Conservation (phyloP, 92 coral and sea anemone genomes). For the Porites evermanni region DNA sequence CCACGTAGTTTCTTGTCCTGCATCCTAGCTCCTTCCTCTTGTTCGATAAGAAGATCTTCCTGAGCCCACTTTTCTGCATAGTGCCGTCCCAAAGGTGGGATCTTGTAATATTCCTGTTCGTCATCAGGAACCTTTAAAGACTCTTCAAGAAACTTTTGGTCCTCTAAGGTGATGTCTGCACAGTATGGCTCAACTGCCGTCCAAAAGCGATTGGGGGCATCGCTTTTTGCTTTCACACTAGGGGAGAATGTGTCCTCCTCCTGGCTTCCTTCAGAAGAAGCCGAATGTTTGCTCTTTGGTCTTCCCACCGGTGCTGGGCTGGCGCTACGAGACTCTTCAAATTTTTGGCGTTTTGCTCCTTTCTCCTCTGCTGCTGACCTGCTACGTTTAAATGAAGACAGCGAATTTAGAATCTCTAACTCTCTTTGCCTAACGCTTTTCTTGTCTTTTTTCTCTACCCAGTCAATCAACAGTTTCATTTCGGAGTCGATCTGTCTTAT, state of each 20-base stretch:
- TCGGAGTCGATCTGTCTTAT: constrained; percentile 90
- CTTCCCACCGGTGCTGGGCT: constrained; percentile 49
- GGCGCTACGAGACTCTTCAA: constrained; percentile 68
- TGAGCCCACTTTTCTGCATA: constrained; percentile 99
- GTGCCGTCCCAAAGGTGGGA: constrained; percentile 90
- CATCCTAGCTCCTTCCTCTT: constrained; percentile 82
- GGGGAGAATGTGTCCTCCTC: constrained; percentile 48
- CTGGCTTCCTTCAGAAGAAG: constrained; percentile 47
- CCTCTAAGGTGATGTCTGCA: constrained; percentile 92
- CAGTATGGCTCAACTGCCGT: constrained; percentile 98
- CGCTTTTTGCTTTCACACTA: constrained; percentile 75
- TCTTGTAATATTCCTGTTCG: constrained; percentile 85
- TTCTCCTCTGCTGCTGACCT: constrained; percentile 80
- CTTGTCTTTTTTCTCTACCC: constrained; percentile 99
- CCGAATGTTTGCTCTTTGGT: constrained; percentile 59
- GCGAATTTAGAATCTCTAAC: constrained; percentile 89
- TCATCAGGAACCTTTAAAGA: constrained; percentile 91
- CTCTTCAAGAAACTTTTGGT: constrained; percentile 91
- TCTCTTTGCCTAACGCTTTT: constrained; percentile 97
- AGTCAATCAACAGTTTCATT: constrained; percentile 92
- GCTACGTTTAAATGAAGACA: constrained; percentile 82
- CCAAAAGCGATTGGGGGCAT: constrained; percentile 98
- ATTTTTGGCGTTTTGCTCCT: constrained; percentile 82
- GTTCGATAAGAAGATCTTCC: constrained; percentile 94
- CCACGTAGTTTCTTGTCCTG: constrained; percentile 85